Evolutionary conservation across 2,888 invertebrate species (phyloP).

Genomic region (Bombylius major): DNA sequence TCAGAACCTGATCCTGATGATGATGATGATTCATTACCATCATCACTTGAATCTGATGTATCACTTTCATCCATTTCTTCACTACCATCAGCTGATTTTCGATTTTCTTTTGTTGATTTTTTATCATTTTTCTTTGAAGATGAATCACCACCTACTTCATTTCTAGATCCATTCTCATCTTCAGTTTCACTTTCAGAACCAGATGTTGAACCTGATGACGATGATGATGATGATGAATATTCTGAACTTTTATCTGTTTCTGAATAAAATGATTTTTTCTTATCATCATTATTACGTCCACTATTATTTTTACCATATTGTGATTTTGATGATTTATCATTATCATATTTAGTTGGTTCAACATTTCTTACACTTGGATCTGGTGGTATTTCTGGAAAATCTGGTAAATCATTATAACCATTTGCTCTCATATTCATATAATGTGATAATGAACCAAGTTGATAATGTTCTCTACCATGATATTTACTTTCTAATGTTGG

Average conservation of each 20-base stretch:
- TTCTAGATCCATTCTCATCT: constrained; percentile 11
- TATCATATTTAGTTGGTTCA: constrained; percentile 30
- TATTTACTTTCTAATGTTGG: constrained; percentile 79
- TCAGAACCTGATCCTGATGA: constrained; percentile 10
- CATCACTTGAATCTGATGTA: not conserved
- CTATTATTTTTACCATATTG: constrained; percentile 30
- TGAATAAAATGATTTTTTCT: constrained; percentile 51
- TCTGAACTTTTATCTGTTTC: constrained; percentile 33
- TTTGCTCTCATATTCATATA: constrained; percentile 74
- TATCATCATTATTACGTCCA: constrained; percentile 13
- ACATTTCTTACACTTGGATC: constrained; percentile 69
- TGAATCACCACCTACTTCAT: constrained; percentile 20
- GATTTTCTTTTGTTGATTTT: constrained; percentile 1
- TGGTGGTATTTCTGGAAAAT: constrained; percentile 63
- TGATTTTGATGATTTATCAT: constrained; percentile 24
- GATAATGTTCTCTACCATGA: constrained; percentile 73
- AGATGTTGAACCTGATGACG: constrained; percentile 8
- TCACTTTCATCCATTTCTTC: constrained; percentile 7
- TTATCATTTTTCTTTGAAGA: constrained; percentile 20
- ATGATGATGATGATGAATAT: constrained; percentile 21
- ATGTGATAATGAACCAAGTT: constrained; percentile 90
- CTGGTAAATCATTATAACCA: constrained; percentile 82
- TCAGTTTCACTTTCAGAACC: constrained; percentile 17
- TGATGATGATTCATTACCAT: constrained; percentile 2
- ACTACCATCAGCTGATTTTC: constrained; percentile 12